These are phyloP conservation scores for Zaprionus ornatus DNA, from an alignment of 1,140 invertebrate species.

Conservation along the genomic window DNA sequence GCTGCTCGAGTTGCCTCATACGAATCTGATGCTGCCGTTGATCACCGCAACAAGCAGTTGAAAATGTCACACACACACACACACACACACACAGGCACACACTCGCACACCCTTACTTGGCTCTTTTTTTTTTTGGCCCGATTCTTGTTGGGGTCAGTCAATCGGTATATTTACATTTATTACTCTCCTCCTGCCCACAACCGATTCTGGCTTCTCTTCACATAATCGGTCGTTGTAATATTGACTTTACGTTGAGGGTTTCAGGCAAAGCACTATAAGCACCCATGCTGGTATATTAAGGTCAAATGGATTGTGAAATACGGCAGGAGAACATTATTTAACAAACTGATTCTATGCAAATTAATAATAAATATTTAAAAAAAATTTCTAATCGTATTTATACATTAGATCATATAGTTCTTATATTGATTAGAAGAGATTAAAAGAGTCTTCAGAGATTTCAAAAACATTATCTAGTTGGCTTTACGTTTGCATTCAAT, in stretches of 20 bases:
- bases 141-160: constrained; percentile 39
- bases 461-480: not conserved
- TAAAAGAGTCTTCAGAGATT: too few relatives aligned
- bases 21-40: constrained; percentile 14
- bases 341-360: too few relatives aligned
- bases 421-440: too few relatives aligned
- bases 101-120: not conserved
- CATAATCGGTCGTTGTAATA: constrained; percentile 55
- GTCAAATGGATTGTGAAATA: constrained; percentile 17
- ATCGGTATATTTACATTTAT: constrained; percentile 69
- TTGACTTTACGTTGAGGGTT: constrained; percentile 26
- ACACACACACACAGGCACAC: not conserved
- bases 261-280: not conserved
- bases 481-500: not conserved
- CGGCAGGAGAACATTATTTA: too few relatives aligned
- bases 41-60: constrained; percentile 61
- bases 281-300: constrained; percentile 12
- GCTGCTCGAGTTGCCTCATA: constrained; percentile 49
- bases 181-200: constrained; percentile 21
- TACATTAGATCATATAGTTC: too few relatives aligned
- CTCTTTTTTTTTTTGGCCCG: not conserved
- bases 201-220: constrained; percentile 25
- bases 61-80: constrained; percentile 11
- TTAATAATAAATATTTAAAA: too few relatives aligned
- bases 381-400: too few relatives aligned